Conservation (phyloP, 1,140 invertebrate species). For the Pygmarrhopalites habei region DNA sequence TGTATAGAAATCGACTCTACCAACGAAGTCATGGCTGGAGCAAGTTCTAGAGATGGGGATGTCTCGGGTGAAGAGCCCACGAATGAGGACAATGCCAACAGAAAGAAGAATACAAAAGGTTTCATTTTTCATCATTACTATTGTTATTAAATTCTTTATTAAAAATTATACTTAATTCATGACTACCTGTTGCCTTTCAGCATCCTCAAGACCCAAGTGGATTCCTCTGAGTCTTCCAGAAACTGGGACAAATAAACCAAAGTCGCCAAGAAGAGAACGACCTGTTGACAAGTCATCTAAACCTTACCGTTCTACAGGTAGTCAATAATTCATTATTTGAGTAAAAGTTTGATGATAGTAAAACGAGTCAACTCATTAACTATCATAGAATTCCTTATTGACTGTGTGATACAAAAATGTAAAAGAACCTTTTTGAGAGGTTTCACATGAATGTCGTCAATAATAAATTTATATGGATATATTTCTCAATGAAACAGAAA, state of each 20-base stretch:
- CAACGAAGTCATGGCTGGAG: not conserved
- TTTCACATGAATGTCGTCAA: not conserved
- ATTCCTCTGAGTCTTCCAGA: constrained; percentile 29
- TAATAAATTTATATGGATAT: too few relatives aligned
- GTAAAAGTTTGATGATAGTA: too few relatives aligned
- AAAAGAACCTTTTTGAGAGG: too few relatives aligned
- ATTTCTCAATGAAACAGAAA: too few relatives aligned
- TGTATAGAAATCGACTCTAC: not conserved
- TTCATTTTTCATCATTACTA: too few relatives aligned
- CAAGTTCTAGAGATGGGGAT: not conserved
- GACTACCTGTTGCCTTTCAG: not conserved
- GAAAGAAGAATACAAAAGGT: not conserved
- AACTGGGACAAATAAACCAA: not conserved
- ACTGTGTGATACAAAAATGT: too few relatives aligned
- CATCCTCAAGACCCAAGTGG: constrained; percentile 31
- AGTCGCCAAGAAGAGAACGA: constrained; percentile 5
- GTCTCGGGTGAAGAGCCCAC: not conserved
- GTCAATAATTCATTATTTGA: too few relatives aligned
- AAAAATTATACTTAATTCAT: too few relatives aligned
- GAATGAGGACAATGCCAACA: not conserved
- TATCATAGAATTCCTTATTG: too few relatives aligned
- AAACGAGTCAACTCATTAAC: too few relatives aligned
- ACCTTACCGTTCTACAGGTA: not conserved
- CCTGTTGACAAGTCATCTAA: not conserved
- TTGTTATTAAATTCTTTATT: too few relatives aligned